Evolutionary conservation across 2,797 vertebrate species (phyloP).

Genomic region (Gadopsis marmoratus): DNA sequence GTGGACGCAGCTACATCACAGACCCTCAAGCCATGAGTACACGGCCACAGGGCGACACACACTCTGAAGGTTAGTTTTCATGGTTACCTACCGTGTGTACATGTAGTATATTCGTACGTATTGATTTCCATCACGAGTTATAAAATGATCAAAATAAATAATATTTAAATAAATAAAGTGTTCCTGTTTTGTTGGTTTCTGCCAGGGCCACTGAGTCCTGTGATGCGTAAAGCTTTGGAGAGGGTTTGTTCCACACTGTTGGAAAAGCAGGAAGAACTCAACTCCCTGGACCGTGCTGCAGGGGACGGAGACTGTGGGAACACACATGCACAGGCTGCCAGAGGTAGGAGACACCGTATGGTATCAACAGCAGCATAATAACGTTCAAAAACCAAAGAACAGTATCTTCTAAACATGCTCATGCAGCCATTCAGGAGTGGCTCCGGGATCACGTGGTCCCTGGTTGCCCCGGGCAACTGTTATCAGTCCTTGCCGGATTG

Average conservation of each 20-base stretch:
- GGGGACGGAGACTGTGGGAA: conserved; percentile 96
- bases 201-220: conserved; percentile 75
- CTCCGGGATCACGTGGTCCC: conserved; percentile 79
- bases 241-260: conserved; percentile 86
- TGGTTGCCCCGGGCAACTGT: conserved; percentile 81
- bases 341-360: conserved; percentile 73
- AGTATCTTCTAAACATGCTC: background rate
- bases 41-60: conserved; percentile 42
- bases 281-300: conserved; percentile 90
- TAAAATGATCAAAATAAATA: background rate
- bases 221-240: conserved; percentile 79
- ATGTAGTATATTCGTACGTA: no score
- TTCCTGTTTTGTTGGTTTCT: background rate
- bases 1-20: conserved; percentile 72
- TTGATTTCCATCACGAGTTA: background rate
- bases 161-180: background rate
- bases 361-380: background rate
- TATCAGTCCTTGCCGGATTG: conserved; percentile 86
- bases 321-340: conserved; percentile 90
- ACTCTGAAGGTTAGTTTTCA: conserved; percentile 56
- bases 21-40: conserved; percentile 59
- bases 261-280: conserved; percentile 88
- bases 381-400: background rate
- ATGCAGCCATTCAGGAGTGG: conserved; percentile 90
- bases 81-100: background rate